These are phyloP conservation scores for Aphrophora alni DNA, from an alignment of 2,888 invertebrate species.

Conservation along the genomic window DNA sequence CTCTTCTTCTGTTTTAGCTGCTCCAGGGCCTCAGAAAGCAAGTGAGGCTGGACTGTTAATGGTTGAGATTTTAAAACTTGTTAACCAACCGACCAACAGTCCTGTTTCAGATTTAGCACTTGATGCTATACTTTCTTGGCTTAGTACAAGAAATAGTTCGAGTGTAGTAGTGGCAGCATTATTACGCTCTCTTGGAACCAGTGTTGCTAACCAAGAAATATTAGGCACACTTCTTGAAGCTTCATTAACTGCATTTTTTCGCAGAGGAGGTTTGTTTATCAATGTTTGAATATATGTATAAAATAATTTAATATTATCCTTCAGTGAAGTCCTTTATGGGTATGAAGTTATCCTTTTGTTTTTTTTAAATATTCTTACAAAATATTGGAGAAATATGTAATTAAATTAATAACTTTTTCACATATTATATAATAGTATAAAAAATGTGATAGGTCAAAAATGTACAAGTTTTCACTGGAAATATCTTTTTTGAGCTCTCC, in stretches of 20 bases:
- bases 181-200: constrained; percentile 59
- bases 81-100: constrained; percentile 58
- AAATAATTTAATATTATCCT: too few relatives aligned
- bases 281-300: too few relatives aligned
- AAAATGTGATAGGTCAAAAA: too few relatives aligned
- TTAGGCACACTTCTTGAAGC: constrained; percentile 63
- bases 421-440: too few relatives aligned
- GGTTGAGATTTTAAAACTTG: constrained; percentile 60
- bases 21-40: constrained; percentile 31
- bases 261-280: constrained; percentile 59
- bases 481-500: too few relatives aligned
- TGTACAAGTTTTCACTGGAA: too few relatives aligned
- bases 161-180: constrained; percentile 61
- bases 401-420: too few relatives aligned
- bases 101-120: constrained; percentile 54
- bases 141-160: constrained; percentile 58
- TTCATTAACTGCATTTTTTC: constrained; percentile 63
- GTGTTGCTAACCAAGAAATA: constrained; percentile 59
- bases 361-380: too few relatives aligned
- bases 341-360: too few relatives aligned
- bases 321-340: too few relatives aligned
- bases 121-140: constrained; percentile 59
- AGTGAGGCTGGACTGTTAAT: constrained; percentile 62
- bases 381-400: too few relatives aligned
- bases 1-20: constrained; percentile 35